Evolutionary conservation across 1,140 invertebrate genomes (phyloP), one percentile per base, ranked within the genome.

Genomic region (Panagrolaimus sp.): DNA sequence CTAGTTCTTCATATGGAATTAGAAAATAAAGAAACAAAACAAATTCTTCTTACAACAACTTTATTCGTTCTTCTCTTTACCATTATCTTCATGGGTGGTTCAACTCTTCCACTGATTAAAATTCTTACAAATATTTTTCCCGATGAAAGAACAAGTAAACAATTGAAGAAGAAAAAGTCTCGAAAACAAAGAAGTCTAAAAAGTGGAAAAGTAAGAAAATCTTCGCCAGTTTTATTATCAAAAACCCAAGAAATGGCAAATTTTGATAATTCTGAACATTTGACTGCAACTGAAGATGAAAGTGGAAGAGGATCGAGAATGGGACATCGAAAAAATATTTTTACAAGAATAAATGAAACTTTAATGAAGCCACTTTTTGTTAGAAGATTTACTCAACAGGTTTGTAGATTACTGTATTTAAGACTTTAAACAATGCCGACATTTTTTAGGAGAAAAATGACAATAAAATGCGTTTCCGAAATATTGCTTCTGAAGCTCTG

Each of bases 31-130:
- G 92, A 96, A 84, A 95, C 91, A 3, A 88, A 93, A 4, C 91
- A 93, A 79, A 92, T 98, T 7, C 91, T 98, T 63, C 94, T 98
- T 62, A 97, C 95, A 5, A 95, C 93, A 0, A 98, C 95, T 0
- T 87, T 98, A 0, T 94, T 97, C 70, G 94, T 97, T 71, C 93
- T 99, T 2, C 86, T 99, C 12, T 93, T 97, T 74, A 97, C 95
- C 2, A 92, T 93, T 0, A 84, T 98, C 21, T 88, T 96, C 77
- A 91, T 98, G 79, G 96, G 94, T 68, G 95, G 95, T 5, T 91
- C 92, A 0, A 97, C 95, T 0, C 94, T 98, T 91, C 95, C 95
- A 0, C 83, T 98, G 68, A 86, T 98, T 69, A 96, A 87, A 71
- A 58, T 79, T 24, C 65, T 78, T 14, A 66, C 77, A 15, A 46